Percentiles rank a stretch among this genome's conserved stretches.
phyloP scores from a whole-genome alignment of 2,888 invertebrate species.

The Rhorus exstirpatorius region DNA sequence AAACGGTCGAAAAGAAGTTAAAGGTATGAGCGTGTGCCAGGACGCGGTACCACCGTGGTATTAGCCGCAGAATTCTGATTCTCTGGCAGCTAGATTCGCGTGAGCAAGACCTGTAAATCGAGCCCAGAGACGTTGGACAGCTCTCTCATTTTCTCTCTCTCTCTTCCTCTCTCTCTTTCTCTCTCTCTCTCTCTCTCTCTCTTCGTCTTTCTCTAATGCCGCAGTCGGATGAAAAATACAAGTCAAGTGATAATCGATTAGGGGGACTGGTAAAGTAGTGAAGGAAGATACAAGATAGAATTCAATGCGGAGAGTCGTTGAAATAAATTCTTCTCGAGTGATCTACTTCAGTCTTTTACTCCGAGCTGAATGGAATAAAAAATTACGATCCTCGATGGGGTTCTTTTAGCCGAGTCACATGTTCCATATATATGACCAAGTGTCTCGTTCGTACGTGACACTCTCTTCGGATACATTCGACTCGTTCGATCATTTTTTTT shows the following conservation, averaged over 20 bases:
- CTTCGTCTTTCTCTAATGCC: slow-evolving; percentile 52
- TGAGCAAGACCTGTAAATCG: slow-evolving; percentile 70
- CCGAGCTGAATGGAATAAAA: too few species aligned
- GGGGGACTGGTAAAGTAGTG: not conserved
- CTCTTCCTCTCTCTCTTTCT: not conserved
- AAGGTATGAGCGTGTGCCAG: slow-evolving; percentile 45
- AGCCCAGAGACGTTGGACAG: slow-evolving; percentile 57
- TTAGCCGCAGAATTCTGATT: slow-evolving; percentile 5
- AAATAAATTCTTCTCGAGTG: too few species aligned
- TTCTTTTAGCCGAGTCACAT: too few species aligned
- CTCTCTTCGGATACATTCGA: too few species aligned
- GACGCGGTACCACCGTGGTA: slow-evolving; percentile 42
- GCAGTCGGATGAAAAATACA: slow-evolving; percentile 65
- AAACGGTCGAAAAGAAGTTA: slow-evolving; percentile 1
- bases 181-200: not conserved
- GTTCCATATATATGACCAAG: too few species aligned
- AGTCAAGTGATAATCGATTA: slow-evolving; percentile 50
- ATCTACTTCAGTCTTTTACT: too few species aligned
- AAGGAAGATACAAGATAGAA: too few species aligned
- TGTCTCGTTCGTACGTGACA: too few species aligned
- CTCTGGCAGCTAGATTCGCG: slow-evolving; percentile 62
- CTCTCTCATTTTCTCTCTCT: not conserved
- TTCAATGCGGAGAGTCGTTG: too few species aligned
- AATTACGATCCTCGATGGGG: too few species aligned
- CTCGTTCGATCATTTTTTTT: too few species aligned